Percentiles rank a stretch among this genome's conserved stretches.
These are phyloP conservation scores for Fragum fragum DNA, from an alignment of 2,888 invertebrate species.

Conservation along the genomic window DNA sequence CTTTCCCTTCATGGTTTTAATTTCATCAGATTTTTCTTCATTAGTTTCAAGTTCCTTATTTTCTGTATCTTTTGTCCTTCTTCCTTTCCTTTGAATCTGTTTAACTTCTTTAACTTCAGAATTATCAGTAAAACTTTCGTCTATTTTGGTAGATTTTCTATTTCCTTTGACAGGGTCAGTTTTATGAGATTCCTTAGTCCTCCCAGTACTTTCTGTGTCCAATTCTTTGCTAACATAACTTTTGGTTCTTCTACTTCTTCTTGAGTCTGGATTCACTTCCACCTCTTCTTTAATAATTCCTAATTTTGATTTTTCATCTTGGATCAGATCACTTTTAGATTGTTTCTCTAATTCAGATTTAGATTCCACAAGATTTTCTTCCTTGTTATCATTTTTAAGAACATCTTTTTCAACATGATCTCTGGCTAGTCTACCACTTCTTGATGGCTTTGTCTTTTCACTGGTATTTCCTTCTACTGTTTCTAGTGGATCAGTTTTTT, in stretches of 20 bases:
- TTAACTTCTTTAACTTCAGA: not conserved
- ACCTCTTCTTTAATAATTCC: not conserved
- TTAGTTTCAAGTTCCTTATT: not conserved
- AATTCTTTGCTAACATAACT: not conserved
- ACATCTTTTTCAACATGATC: not conserved
- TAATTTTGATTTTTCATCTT: too few species aligned
- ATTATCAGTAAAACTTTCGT: not conserved
- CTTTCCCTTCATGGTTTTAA: too few species aligned
- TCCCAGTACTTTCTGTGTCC: not conserved
- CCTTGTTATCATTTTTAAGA: not conserved
- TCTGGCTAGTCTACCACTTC: not conserved
- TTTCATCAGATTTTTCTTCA: not conserved
- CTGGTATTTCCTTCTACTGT: not conserved
- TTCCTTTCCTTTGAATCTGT: not conserved
- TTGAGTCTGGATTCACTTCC: not conserved
- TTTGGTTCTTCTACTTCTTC: conserved; percentile 13
- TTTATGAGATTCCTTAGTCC: not conserved
- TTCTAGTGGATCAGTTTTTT: not conserved
- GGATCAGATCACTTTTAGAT: too few species aligned
- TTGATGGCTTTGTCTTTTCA: not conserved
- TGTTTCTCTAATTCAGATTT: not conserved
- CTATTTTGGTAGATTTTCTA: not conserved
- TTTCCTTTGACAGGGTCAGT: not conserved
- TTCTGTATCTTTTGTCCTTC: not conserved
- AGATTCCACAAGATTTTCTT: not conserved